Evolutionary conservation across 2,797 vertebrate species (phyloP).

Genomic region (Phalloptychus januarius): DNA sequence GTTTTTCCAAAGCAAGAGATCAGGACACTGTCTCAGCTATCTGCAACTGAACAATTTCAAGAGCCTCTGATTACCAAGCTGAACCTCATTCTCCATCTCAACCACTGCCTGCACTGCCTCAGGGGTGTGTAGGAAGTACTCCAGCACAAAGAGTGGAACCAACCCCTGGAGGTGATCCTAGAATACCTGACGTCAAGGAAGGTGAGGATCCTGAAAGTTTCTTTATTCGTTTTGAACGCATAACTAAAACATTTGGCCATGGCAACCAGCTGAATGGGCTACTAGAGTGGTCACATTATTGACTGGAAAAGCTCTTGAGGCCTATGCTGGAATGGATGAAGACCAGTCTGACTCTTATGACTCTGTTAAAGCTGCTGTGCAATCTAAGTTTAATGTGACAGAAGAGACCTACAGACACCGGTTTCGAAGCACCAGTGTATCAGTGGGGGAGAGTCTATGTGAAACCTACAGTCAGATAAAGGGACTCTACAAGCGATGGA

Average conservation of each 20-base stretch:
- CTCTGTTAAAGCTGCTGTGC: conserved; percentile 1
- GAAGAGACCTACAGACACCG: conserved; percentile 7
- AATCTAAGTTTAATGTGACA: conserved; percentile 1
- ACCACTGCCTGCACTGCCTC: not conserved
- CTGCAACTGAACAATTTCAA: not conserved
- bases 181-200: no score
- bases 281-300: not conserved
- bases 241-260: not conserved
- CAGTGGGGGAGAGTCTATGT: not conserved
- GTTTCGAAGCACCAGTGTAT: conserved; percentile 7
- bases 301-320: not conserved
- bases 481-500: no score
- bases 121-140: not conserved
- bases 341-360: conserved; percentile 2
- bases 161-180: no score
- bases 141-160: not conserved
- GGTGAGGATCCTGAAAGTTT: no score
- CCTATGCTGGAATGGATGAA: no score
- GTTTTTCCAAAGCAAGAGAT: not conserved
- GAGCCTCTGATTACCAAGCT: not conserved
- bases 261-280: not conserved
- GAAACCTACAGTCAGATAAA: not conserved
- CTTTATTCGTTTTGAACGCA: not conserved
- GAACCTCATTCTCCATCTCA: not conserved
- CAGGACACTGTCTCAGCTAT: not conserved